Base-by-base conservation (phyloP, 2,888 invertebrate species). In the Chelonus formosanus region DNA sequence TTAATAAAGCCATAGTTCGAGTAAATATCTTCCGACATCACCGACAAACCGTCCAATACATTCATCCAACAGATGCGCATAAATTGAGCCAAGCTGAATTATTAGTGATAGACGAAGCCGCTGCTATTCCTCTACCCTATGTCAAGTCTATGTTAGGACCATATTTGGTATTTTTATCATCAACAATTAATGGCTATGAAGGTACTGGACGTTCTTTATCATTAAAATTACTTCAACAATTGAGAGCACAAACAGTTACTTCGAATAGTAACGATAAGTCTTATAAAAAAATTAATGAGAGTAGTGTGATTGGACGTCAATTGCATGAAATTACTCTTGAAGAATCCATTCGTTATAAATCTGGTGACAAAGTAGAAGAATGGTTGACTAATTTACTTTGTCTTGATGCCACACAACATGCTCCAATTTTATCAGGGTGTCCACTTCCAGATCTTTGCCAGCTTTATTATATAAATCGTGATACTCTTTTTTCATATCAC, bases 131-230 rank as follows among this genome's bases (percentile, higher is more conserved):
- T 0, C 86, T 99, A 66, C 93, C 95, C 0, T 90, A 94, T 75
- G 97, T 99, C 0, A 94, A 95, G 73, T 90, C 91, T 2, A 92
- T 98, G 84, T 87, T 95, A 65, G 94, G 93, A 0, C 96, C 97
- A 0, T 97, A 97, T 77, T 87, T 98, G 44, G 94, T 96, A 7
- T 95, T 99, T 80, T 89, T 99, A 80, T 92, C 99, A 0, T 99
- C 98, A 0, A 99, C 99, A 0, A 94, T 98, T 50, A 95, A 97
- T 78, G 99, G 99, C 83, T 98, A 98, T 82, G 98, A 98, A 86
- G 98, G 99, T 62, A 99, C 99, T 0, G 99, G 99, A 0, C 87
- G 99, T 6, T 97, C 98, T 0, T 86, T 99, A 32, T 97, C 97
- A 0, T 86, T 99, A 63, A 99, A 99, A 84, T 86, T 99, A 31